phyloP scores from a whole-genome alignment of 2,797 vertebrate species.

The Acrossocheilus fasciatus region DNA sequence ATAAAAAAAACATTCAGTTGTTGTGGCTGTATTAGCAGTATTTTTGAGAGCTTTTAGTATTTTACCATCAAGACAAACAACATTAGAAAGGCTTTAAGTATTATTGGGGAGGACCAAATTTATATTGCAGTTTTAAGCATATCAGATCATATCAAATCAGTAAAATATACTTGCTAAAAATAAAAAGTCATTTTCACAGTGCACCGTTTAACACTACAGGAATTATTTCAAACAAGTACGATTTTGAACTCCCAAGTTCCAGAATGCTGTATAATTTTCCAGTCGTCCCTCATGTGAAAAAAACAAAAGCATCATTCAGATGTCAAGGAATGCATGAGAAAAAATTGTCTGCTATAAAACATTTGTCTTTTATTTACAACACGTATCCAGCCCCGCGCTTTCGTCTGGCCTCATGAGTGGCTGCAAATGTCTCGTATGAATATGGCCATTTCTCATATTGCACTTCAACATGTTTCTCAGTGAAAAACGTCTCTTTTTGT shows the following conservation, averaged over 20 bases:
- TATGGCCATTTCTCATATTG: constrained; percentile 15
- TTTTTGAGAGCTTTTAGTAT: not conserved
- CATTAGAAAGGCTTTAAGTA: not conserved
- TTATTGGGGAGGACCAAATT: not conserved
- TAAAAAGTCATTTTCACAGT: not conserved
- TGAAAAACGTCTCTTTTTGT: not conserved
- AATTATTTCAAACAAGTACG: not conserved
- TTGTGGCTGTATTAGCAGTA: not conserved
- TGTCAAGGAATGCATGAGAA: constrained; percentile 5
- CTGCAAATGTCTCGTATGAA: not conserved
- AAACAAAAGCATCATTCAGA: not conserved
- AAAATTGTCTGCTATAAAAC: not conserved
- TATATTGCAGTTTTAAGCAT: not conserved
- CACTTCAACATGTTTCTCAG: constrained; percentile 17
- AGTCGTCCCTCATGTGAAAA: not conserved
- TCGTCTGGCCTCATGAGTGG: not conserved
- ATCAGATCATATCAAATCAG: not conserved
- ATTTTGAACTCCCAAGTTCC: not conserved
- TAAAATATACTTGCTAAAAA: not conserved
- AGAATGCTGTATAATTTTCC: not conserved
- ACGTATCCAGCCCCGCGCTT: not conserved
- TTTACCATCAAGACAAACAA: not conserved
- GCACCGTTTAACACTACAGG: not conserved
- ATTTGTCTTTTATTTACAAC: constrained; percentile 15
- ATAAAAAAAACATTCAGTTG: constrained; percentile 17